Conservation (phyloP, 2,797 vertebrate genomes). For the Scolopax bukidnonensis region DNA sequence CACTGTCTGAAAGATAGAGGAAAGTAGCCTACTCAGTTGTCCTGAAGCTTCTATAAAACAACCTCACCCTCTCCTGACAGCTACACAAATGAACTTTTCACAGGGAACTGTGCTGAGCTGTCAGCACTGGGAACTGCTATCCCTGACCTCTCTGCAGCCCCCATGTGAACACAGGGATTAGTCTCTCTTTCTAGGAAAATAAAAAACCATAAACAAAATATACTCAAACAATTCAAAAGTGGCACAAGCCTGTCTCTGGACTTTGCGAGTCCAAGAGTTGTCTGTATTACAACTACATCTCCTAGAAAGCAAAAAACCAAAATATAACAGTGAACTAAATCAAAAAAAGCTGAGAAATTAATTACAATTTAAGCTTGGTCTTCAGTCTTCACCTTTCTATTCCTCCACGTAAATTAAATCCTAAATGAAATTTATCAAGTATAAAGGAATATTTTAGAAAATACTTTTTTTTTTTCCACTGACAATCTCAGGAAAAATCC, state of each 20-base stretch:
- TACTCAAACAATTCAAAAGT: neutral
- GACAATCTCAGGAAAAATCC: neutral
- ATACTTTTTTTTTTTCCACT: neutral
- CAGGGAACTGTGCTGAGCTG: neutral
- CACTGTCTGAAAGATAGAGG: neutral
- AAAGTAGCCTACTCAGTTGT: neutral
- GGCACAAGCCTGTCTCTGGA: neutral
- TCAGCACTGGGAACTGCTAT: neutral
- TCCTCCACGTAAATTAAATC: neutral
- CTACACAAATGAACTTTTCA: neutral
- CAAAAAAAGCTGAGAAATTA: neutral
- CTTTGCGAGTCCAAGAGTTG: neutral
- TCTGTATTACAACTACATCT: neutral
- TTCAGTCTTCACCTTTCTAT: neutral
- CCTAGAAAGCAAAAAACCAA: neutral
- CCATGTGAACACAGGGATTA: neutral
- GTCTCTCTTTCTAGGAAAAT: neutral
- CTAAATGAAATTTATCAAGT: neutral
- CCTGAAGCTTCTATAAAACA: neutral
- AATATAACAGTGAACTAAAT: neutral
- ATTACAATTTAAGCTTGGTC: neutral
- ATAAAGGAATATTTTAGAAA: neutral
- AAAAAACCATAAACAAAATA: neutral
- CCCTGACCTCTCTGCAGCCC: neutral
- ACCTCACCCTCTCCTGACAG: neutral